These are phyloP conservation scores for Oncopeltus fasciatus DNA, from an alignment of 1,140 invertebrate species.

Conservation along the genomic window DNA sequence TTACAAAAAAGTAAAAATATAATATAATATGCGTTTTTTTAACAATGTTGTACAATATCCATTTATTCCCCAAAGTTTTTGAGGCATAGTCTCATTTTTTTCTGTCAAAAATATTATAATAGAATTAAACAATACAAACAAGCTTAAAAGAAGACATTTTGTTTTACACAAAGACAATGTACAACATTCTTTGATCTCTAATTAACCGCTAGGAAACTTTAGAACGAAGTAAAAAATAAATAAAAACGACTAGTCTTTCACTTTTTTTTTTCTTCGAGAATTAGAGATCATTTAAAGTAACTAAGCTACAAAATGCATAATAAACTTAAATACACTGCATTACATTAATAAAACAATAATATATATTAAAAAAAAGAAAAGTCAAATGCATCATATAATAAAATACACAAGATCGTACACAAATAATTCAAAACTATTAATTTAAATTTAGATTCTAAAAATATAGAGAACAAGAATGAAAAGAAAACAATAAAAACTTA, in stretches of 20 bases:
- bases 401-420: background rate
- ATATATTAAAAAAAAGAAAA: background rate
- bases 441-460: too few species aligned
- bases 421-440: too few species aligned
- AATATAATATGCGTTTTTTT: background rate
- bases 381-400: background rate
- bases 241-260: background rate
- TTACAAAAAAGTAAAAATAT: background rate
- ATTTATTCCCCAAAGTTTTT: too few species aligned
- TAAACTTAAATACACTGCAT: background rate
- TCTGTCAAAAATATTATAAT: too few species aligned
- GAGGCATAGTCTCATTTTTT: too few species aligned
- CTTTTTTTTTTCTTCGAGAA: background rate
- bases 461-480: too few species aligned
- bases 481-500: too few species aligned
- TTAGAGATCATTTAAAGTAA: background rate
- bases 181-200: slow-evolving; percentile 9
- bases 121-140: background rate
- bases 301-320: background rate
- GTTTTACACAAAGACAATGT: background rate
- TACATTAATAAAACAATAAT: background rate
- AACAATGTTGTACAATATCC: slow-evolving; percentile 3
- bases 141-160: background rate
- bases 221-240: background rate
- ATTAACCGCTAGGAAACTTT: background rate